A percentile compares a stretch with the other conserved stretches of the same genome.
Evolutionary conservation across 2,113 vertebrate species (phyloP).

Genomic region (Crotalus horridus): DNA sequence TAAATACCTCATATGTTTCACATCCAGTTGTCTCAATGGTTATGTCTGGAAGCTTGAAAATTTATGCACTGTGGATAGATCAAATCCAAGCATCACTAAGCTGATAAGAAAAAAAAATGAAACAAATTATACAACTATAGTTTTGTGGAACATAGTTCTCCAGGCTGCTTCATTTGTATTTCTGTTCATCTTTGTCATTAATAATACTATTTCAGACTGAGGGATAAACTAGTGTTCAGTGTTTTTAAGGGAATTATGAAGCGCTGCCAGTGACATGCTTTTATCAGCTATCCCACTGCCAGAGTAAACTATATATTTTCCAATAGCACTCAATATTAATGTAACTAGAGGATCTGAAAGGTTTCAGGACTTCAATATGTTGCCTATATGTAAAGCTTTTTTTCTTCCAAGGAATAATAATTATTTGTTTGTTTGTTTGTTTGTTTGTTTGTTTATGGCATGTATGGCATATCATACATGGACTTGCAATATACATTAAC

Average conservation of each 20-base stretch:
- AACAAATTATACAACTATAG: rapidly evolving
- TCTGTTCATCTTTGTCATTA: not conserved
- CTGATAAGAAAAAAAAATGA: not conserved
- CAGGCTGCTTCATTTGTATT: not conserved
- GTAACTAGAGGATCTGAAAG: not conserved
- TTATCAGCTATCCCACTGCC: not conserved
- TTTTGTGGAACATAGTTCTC: not conserved
- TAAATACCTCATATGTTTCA: not conserved
- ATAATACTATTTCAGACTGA: not conserved
- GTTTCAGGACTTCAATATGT: not conserved
- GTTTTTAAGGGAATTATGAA: not conserved
- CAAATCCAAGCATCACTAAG: not conserved
- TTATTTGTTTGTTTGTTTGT: too few relatives aligned
- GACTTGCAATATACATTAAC: not conserved
- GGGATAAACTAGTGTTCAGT: not conserved
- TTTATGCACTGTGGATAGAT: not conserved
- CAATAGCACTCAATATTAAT: not conserved
- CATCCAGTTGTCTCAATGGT: not conserved
- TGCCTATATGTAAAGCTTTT: not conserved
- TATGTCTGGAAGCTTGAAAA: not conserved
- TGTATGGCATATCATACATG: not conserved
- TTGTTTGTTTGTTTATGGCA: too few relatives aligned
- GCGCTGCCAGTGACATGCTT: not conserved
- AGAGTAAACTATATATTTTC: not conserved
- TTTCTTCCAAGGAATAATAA: not conserved